phyloP scores from a whole-genome alignment of 2,888 invertebrate species.

The Dicranocentrus wangi region DNA sequence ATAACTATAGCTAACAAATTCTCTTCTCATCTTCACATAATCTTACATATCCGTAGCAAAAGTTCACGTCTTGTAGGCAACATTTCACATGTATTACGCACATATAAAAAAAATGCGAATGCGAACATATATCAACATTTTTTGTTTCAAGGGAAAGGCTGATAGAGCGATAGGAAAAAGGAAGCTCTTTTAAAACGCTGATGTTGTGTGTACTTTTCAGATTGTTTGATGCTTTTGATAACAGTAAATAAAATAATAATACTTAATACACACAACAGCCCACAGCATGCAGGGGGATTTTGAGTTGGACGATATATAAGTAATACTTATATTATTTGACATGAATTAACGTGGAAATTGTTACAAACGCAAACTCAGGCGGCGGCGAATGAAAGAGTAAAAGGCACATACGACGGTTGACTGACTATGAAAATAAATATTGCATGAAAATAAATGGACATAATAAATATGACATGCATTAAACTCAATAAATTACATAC shows the following conservation, averaged over 20 bases:
- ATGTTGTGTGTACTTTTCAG: not conserved
- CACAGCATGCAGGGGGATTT: no score
- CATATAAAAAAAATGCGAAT: not conserved
- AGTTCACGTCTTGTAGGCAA: slow-evolving; percentile 11
- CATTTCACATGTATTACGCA: slow-evolving; percentile 10
- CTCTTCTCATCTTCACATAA: slow-evolving; percentile 47
- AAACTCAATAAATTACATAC: slow-evolving; percentile 6
- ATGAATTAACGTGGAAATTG: slow-evolving; percentile 46
- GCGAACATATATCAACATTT: not conserved
- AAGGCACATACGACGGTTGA: no score
- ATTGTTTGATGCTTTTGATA: not conserved
- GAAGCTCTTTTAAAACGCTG: not conserved
- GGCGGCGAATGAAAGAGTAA: no score
- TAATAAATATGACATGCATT: not conserved
- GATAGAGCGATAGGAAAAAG: not conserved
- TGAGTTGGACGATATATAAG: no score
- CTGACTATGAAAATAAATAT: no score
- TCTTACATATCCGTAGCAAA: slow-evolving; percentile 19
- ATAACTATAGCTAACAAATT: slow-evolving; percentile 17
- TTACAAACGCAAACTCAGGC: slow-evolving; percentile 13
- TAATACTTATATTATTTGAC: no score
- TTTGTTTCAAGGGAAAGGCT: slow-evolving; percentile 52
- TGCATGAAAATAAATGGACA: no score
- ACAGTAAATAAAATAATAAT: no score
- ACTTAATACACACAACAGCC: no score